Evolutionary conservation across 2,888 invertebrate genomes (phyloP), one percentile per base, ranked within the genome.

Genomic region (Ophraella communa): DNA sequence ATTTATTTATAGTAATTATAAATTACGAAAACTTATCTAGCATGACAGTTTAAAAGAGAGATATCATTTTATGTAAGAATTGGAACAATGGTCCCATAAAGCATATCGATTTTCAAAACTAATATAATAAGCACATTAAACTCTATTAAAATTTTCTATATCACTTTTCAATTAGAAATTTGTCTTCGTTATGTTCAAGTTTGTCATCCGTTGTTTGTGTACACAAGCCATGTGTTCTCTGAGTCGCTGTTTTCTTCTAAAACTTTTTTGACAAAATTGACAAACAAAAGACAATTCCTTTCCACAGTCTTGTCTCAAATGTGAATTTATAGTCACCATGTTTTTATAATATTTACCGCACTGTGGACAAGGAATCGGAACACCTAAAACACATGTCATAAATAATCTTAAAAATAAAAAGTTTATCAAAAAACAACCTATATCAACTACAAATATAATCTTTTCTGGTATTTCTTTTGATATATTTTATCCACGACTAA

Each of bases 341-440:
- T 90, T 89, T 68, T 88, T 86, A 81, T 91, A 91, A 74, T 87
- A 87, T 79, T 89, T 87, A 77, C 88, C 88, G 79, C 91, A 91
- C 71, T 86, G 87, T 67, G 87, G 87, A 78, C 91, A 83, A 11
- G 44, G 66, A 21, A 57, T 64, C 5, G 58, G 44, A 58, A 62
- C 21, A 4, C 14, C 20, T 52, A 30, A 39, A 39, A 39, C 7
- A 39, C 17, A 14, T 39, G 4, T 4, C 14, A 49, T 49, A 11
- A 24, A 49, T 49, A 49, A 24, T 24, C 1, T 49, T 49, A 7
- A 24, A 17, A 20, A 49, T 27, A 1, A 1, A 27, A 27, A 27
- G 8, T 8, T 1, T 27, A 27, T 2, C 10, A 8, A 30, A 30
- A 30, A 30, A 11, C 10, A n/a, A n/a, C n/a, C n/a, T n/a, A n/a